Percentiles rank a stretch among this genome's conserved stretches.
These are phyloP conservation scores for Meda fulgida DNA, from an alignment of 2,797 vertebrate species.

Conservation along the genomic window DNA sequence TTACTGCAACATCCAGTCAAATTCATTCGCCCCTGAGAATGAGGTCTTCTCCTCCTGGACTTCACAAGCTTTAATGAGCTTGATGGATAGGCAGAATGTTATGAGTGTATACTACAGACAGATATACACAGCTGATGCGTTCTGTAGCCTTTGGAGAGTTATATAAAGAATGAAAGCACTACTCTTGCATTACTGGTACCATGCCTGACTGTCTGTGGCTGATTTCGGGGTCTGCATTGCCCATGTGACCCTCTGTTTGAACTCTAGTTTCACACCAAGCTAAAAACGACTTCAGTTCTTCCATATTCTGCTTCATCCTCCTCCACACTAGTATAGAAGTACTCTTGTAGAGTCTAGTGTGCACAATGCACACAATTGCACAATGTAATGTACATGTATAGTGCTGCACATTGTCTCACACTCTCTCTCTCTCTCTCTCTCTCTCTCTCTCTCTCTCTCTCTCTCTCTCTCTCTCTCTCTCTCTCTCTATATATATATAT, in stretches of 20 bases:
- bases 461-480: too few species aligned
- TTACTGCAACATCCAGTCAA: conserved; percentile 34
- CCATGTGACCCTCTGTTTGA: conserved; percentile 45
- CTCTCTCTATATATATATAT: not conserved
- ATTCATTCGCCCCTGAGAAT: conserved; percentile 51
- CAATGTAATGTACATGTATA: conserved; percentile 6
- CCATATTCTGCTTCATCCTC: conserved; percentile 50
- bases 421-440: not conserved
- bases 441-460: not conserved
- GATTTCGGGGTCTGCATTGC: conserved; percentile 23
- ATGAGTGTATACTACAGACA: not conserved
- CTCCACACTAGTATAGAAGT: conserved; percentile 16
- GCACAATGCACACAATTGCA: too few species aligned
- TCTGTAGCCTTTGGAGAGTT: not conserved
- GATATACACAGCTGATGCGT: not conserved
- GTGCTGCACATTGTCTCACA: not conserved
- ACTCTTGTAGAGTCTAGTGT: not conserved
- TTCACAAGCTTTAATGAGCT: conserved; percentile 35
- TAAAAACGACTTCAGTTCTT: conserved; percentile 49
- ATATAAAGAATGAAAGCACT: not conserved
- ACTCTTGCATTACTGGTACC: not conserved
- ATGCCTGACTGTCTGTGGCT: conserved; percentile 16
- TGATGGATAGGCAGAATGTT: conserved; percentile 13
- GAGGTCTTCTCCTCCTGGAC: conserved; percentile 32
- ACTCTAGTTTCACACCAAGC: conserved; percentile 37